Percentiles rank a stretch among this genome's conserved stretches.
Evolutionary conservation across 2,797 vertebrate species (phyloP).

Genomic region (Triplophysa yarkandensis): DNA sequence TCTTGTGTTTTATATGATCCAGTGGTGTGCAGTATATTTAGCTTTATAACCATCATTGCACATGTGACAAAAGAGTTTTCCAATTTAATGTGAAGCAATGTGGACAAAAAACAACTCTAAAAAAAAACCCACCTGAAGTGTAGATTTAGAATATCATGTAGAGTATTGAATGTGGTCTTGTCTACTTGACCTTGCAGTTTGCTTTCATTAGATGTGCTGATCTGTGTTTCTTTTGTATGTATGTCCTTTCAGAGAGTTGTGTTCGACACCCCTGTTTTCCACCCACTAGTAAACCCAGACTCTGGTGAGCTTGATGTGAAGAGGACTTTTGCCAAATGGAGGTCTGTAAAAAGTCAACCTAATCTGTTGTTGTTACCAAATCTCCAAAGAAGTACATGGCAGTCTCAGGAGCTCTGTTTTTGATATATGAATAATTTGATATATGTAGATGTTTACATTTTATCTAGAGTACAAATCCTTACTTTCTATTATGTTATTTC

Average conservation of each 20-base stretch:
- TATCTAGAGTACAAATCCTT: no score
- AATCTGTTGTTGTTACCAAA: background rate
- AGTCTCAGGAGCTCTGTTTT: background rate
- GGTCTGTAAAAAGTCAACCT: slow-evolving; percentile 68
- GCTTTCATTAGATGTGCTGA: background rate
- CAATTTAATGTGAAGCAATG: no score
- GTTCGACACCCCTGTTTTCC: slow-evolving; percentile 96
- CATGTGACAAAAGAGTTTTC: no score
- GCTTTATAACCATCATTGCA: no score
- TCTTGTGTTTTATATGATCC: no score
- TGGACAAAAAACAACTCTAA: no score
- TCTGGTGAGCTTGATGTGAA: slow-evolving; percentile 97
- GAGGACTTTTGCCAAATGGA: slow-evolving; percentile 97
- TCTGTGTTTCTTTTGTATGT: slow-evolving; percentile 54
- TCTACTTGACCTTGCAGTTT: slow-evolving; percentile 6
- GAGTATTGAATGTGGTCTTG: background rate
- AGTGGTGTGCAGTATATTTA: no score
- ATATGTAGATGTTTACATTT: no score
- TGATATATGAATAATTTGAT: background rate
- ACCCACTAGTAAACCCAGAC: slow-evolving; percentile 91
- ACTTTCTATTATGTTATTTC: background rate
- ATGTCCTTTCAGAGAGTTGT: slow-evolving; percentile 83
- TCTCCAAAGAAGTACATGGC: background rate
- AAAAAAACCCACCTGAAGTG: no score
- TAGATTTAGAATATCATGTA: background rate